A percentile compares a stretch with the other conserved stretches of the same genome.
Evolutionary conservation across 2,113 vertebrate species (phyloP).

Genomic region (Oncorhynchus clarkii): DNA sequence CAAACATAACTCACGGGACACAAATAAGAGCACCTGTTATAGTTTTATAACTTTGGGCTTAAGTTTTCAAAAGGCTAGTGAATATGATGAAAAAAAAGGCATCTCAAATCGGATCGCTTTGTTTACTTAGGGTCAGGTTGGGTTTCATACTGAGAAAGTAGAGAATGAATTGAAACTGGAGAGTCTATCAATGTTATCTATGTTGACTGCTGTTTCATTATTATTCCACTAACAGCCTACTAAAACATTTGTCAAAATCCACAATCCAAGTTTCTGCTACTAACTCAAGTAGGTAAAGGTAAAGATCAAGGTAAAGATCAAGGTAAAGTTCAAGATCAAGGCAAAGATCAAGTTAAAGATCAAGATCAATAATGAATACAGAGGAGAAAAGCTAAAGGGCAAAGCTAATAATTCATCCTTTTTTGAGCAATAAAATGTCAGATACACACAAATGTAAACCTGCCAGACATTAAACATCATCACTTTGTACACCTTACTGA

Average conservation of each 20-base stretch:
- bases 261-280: slow-evolving; percentile 53
- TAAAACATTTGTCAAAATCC: slow-evolving; percentile 42
- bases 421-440: slow-evolving; percentile 67
- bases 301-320: no score
- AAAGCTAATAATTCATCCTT: slow-evolving; percentile 79
- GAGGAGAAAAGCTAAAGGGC: slow-evolving; percentile 62
- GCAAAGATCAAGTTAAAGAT: no score
- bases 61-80: slow-evolving; percentile 12
- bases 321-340: no score
- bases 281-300: no score
- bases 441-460: slow-evolving; percentile 75
- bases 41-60: slow-evolving; percentile 31
- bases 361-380: slow-evolving; percentile 53
- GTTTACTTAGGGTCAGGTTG: not conserved
- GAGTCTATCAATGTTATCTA: slow-evolving; percentile 32
- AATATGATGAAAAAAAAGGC: not conserved
- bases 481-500: slow-evolving; percentile 72
- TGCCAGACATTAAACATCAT: slow-evolving; percentile 59
- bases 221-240: slow-evolving; percentile 60
- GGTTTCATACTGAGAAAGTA: not conserved
- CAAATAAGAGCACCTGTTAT: slow-evolving; percentile 7
- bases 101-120: not conserved
- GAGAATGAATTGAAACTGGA: not conserved
- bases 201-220: slow-evolving; percentile 55
- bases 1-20: not conserved